Percentiles rank a stretch among this genome's conserved stretches.
Conservation (phyloP, 2,113 vertebrate species). For the Stigmatopora nigra region DNA sequence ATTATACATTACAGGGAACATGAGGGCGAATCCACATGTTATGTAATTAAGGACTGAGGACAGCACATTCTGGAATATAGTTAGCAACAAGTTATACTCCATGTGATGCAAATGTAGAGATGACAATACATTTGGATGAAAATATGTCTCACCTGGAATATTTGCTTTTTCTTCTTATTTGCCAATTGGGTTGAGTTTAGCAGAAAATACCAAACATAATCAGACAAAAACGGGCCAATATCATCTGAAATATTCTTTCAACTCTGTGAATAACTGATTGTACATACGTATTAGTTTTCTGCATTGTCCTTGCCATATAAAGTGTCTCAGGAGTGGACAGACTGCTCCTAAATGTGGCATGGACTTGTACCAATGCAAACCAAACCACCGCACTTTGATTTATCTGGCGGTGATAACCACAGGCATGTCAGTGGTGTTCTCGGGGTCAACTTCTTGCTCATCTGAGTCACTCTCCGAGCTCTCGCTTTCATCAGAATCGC, state of each 20-base stretch:
- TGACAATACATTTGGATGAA: conserved; percentile 21
- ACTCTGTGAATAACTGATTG: conserved; percentile 39
- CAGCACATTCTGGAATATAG: conserved; percentile 18
- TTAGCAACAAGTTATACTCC: conserved; percentile 30
- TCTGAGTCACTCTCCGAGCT: conserved; percentile 50
- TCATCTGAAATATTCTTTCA: conserved; percentile 21
- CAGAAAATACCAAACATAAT: conserved; percentile 14
- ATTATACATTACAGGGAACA: conserved; percentile 57
- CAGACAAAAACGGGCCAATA: conserved; percentile 20
- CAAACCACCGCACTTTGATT: conserved; percentile 15
- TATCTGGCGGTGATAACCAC: conserved; percentile 64
- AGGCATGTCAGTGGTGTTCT: conserved; percentile 42
- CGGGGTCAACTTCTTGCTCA: conserved; percentile 26
- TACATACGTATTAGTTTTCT: conserved; percentile 17
- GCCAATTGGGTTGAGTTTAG: conserved; percentile 11
- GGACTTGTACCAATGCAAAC: conserved; percentile 19
- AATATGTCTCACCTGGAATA: not conserved
- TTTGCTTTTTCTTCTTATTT: conserved; percentile 18
- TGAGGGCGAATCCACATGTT: conserved; percentile 38
- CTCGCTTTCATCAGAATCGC: conserved; percentile 54
- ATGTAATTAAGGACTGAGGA: conserved; percentile 48
- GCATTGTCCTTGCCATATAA: conserved; percentile 32
- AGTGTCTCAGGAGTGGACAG: conserved; percentile 15
- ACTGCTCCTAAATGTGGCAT: conserved; percentile 33
- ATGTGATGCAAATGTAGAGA: conserved; percentile 21